Evolutionary conservation across 2,797 vertebrate genomes (phyloP), one percentile per base, ranked within the genome.

Genomic region (Loris lydekkerianus): DNA sequence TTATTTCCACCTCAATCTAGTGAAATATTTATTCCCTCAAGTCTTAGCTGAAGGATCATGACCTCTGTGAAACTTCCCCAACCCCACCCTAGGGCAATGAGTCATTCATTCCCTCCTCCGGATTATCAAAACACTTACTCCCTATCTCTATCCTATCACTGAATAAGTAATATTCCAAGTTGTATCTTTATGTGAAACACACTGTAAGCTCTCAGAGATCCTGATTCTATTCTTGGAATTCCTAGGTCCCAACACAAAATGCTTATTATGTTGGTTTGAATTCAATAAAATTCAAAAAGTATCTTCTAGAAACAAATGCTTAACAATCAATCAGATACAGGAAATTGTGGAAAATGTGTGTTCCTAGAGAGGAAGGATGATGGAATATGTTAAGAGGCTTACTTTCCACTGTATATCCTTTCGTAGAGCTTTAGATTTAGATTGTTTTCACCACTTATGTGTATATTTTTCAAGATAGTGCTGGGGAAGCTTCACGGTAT

Each of bases 271-370:
- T 2, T 70, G 43, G 27, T 14, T 31, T 82, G 63, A 70, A 85
- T 60, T 94, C 27, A 60, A 65, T 23, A n/a, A 87, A 61, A 94
- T 4, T 81, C 20, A 34, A 61, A 89, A 92, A 75, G 58, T 69
- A 76, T 65, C 25, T 85, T 78, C 53, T 27, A 96, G 69, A 90
- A 86, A 87, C 56, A 95, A 86, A 83, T 92, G 43, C 86, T 90
- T 76, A 93, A 40, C 58, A 78, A 87, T 77, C 76, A 87, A 31
- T 72, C 37, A 53, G 56, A 93, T 27, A 67, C 7, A 90, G 15
- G 8, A 87, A 85, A 77, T 20, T 72, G 34, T 49, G 29, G 25
- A 89, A 94, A 86, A 31, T 0, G 2, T 34, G 13, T 65, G n/a
- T 73, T 31, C 82, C 31, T 37, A 75, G 72, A 85, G 60, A 93